phyloP scores from a whole-genome alignment of 2,113 vertebrate genomes.

The Mormyrus iriodes region DNA sequence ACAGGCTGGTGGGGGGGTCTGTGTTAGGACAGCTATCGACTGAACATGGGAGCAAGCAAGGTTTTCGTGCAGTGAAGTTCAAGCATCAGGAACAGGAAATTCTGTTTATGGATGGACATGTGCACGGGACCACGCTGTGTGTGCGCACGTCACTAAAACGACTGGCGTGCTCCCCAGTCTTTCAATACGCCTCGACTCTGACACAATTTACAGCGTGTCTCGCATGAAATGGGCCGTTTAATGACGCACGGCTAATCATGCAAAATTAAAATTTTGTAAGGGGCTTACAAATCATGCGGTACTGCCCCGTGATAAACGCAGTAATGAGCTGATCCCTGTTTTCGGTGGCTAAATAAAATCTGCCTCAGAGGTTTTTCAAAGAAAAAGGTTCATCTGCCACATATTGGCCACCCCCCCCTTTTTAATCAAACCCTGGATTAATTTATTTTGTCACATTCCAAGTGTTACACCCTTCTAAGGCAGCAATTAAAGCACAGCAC shows the following conservation, averaged over 20 bases:
- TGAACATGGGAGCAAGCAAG: slow-evolving; percentile 55
- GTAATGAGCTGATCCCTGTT: slow-evolving; percentile 78
- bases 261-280: slow-evolving; percentile 98
- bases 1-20: background rate
- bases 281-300: slow-evolving; percentile 86
- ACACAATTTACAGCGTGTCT: slow-evolving; percentile 75
- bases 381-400: slow-evolving; percentile 64
- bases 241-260: slow-evolving; percentile 99
- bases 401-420: slow-evolving; percentile 60
- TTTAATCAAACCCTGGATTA: slow-evolving; percentile 87
- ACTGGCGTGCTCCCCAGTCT: background rate
- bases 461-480: slow-evolving; percentile 77
- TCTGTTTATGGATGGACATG: background rate
- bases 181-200: slow-evolving; percentile 75
- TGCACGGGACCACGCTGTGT: background rate
- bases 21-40: slow-evolving; percentile 33
- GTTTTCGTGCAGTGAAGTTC: slow-evolving; percentile 45
- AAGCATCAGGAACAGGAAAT: background rate
- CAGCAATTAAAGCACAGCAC: slow-evolving; percentile 83
- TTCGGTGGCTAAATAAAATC: slow-evolving; percentile 88
- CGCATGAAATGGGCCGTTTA: slow-evolving; percentile 87
- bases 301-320: slow-evolving; percentile 83
- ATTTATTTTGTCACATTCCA: slow-evolving; percentile 88
- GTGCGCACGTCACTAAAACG: background rate
- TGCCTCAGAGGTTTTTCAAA: slow-evolving; percentile 78